A percentile compares a stretch with the other conserved stretches of the same genome.
Conservation (phyloP, 2,888 invertebrate genomes). For the Seira sanloemensis region DNA sequence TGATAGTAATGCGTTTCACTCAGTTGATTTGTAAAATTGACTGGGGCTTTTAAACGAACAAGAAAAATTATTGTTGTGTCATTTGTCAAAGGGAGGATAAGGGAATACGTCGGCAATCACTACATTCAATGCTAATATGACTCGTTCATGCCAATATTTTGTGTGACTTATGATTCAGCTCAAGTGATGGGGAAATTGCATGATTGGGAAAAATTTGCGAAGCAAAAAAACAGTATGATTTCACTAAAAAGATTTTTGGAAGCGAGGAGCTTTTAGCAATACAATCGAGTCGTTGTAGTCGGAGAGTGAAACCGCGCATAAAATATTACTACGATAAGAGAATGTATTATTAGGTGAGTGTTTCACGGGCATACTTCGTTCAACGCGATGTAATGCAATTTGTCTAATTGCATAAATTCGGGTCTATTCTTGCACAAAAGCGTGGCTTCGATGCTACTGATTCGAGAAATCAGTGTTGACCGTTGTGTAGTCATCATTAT, state of each 20-base stretch:
- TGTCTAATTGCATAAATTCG: neutral
- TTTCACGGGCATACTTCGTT: conserved; percentile 1
- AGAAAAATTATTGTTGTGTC: neutral
- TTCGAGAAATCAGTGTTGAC: neutral
- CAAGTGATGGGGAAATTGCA: conserved; percentile 47
- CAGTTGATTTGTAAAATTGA: too few relatives aligned
- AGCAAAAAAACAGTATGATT: neutral
- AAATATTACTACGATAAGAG: neutral
- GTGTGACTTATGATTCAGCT: neutral
- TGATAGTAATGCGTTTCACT: too few relatives aligned
- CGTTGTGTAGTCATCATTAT: too few relatives aligned
- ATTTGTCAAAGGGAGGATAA: neutral
- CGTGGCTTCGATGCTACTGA: neutral
- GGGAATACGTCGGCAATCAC: too few relatives aligned
- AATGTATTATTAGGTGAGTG: neutral
- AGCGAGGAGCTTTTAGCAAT: conserved; percentile 9
- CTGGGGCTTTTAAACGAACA: neutral
- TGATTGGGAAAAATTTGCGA: conserved; percentile 51
- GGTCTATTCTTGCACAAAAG: neutral
- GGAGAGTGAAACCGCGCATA: neutral
- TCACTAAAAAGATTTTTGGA: neutral
- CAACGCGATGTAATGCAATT: neutral
- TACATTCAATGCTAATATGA: too few relatives aligned
- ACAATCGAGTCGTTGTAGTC: too few relatives aligned
- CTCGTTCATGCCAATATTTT: neutral